A percentile compares a stretch with the other conserved stretches of the same genome.
Conservation (phyloP, 2,888 invertebrate species). For the Tenodera sinensis region DNA sequence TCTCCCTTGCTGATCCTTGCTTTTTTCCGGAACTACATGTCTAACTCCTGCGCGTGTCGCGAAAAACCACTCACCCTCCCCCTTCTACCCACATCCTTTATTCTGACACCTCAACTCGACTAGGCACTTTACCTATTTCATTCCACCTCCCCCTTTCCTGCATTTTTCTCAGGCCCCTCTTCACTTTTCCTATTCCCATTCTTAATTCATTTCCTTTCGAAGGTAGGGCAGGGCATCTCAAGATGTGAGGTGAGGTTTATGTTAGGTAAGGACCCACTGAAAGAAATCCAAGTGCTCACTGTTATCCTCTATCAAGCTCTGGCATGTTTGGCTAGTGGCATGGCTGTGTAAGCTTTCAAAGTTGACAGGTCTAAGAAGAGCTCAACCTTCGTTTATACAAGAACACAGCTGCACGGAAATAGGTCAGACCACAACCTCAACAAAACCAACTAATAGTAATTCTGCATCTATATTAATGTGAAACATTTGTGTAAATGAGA, state of each 20-base stretch:
- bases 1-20: neutral
- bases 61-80: neutral
- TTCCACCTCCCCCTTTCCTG: neutral
- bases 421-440: neutral
- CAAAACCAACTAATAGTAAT: no score
- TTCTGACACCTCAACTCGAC: neutral
- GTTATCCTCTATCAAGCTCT: neutral
- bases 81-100: neutral
- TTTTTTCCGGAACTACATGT: neutral
- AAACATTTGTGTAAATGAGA: no score
- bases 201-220: slow-evolving; percentile 9
- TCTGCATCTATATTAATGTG: no score
- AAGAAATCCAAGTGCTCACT: neutral
- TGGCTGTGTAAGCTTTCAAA: neutral
- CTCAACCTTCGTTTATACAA: neutral
- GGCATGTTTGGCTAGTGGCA: neutral
- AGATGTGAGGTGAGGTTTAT: neutral
- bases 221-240: neutral
- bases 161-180: neutral
- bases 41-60: neutral
- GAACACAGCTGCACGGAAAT: neutral
- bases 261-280: neutral
- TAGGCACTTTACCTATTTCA: slow-evolving; percentile 1
- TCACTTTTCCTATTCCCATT: neutral
- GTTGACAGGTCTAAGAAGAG: neutral